Base-by-base conservation (phyloP, 2,113 vertebrate genomes). In the Chascanopsetta lugubris region DNA sequence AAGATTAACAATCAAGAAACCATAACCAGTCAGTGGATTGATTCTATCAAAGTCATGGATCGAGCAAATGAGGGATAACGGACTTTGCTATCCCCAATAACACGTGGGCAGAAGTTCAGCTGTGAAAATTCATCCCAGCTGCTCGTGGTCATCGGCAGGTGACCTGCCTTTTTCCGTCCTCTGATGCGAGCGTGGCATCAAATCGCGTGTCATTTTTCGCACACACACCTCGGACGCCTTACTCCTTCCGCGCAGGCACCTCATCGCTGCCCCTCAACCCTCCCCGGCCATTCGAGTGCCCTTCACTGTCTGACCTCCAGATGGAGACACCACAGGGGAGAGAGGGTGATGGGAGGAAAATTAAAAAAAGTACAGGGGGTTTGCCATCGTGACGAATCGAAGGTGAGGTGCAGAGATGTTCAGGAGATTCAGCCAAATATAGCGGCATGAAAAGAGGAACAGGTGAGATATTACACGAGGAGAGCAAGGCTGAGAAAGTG, bases 221-320 rank as follows among this genome's bases (percentile, higher is more conserved):
- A 1, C 15, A 43, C 18, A 17, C n/a, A 17, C n/a, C 18, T 43
- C n/a, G 42, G 42, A 43, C n/a, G 22, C 32, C n/a, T 70, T 73
- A 47, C 40, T 63, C 50, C 32, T 21, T 64, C 36, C 48, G 11
- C 61, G 34, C 54, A 7, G 63, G 25, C 69, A 40, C 63, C 30
- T 69, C 25, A n/a, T n/a, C n/a, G n/a, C n/a, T 47, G 30, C 63
- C 51, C 17, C 34, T 45, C 49, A 48, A 20, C 36, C 49, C 45
- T 38, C 54, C 21, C 30, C 72, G 79, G 46, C 60, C 61, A 73
- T 59, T 9, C 25, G 51, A 86, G 66, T 85, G 90, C 84, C 92
- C 92, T 93, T 91, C 89, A 87, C 69, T 64, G 66, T 83, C 81
- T 91, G 90, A 91, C 92, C 92, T 93, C 92, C 92, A 93, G 91